Percentiles rank a stretch among this genome's conserved stretches.
These are phyloP conservation scores for Seira sanloemensis DNA, from an alignment of 2,888 invertebrate species.

Conservation along the genomic window DNA sequence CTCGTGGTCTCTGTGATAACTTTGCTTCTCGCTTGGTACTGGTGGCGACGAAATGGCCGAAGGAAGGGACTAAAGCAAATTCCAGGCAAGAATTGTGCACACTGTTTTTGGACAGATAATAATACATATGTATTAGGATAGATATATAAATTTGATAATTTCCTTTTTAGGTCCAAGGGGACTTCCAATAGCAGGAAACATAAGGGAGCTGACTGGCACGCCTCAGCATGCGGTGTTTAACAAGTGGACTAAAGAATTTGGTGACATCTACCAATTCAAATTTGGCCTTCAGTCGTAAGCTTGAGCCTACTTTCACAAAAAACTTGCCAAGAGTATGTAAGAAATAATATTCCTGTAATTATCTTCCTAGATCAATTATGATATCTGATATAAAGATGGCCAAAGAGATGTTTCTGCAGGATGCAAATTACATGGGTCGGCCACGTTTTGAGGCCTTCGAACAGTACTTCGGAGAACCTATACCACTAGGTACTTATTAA, in stretches of 20 bases:
- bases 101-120: no score
- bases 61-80: no score
- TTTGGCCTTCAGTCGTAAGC: conserved; percentile 16
- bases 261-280: conserved; percentile 30
- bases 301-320: not conserved
- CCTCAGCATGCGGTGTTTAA: conserved; percentile 1
- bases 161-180: conserved; percentile 37
- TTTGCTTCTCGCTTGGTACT: no score
- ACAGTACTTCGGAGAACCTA: conserved; percentile 14
- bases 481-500: not conserved
- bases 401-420: conserved; percentile 23
- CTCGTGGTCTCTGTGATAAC: no score
- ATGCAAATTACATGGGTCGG: conserved; percentile 13
- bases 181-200: conserved; percentile 31
- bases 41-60: no score
- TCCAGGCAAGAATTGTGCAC: no score
- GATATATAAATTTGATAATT: no score
- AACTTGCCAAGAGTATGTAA: not conserved
- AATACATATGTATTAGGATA: no score
- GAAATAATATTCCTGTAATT: not conserved
- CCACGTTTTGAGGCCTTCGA: conserved; percentile 29
- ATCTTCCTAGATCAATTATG: conserved; percentile 6
- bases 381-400: conserved; percentile 41
- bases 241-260: conserved; percentile 31
- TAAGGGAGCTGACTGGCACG: not conserved